These are phyloP conservation scores for Griposia aprilina DNA, from an alignment of 2,888 invertebrate genomes.

Conservation along the genomic window DNA sequence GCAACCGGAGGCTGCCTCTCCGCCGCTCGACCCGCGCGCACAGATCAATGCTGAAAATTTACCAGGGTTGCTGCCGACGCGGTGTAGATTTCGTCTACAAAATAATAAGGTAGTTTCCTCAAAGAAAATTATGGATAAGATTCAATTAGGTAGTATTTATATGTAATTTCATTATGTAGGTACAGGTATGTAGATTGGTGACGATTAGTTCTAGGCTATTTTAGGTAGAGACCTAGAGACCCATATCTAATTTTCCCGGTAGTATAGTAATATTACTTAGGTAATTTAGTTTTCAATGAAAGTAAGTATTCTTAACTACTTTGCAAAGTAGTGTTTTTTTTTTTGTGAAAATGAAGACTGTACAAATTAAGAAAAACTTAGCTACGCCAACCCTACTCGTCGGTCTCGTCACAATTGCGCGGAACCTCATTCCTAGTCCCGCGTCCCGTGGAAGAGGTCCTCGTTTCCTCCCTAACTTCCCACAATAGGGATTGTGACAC, in stretches of 20 bases:
- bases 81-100: background rate
- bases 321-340: background rate
- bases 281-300: background rate
- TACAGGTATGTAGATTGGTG: background rate
- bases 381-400: conserved; percentile 79
- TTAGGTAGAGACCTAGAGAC: background rate
- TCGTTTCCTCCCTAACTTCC: conserved; percentile 64
- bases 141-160: background rate
- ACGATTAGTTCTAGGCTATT: background rate
- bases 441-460: conserved; percentile 77
- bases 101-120: background rate
- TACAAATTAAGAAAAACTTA: conserved; percentile 52
- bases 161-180: background rate
- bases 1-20: conserved; percentile 85
- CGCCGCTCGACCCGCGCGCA: conserved; percentile 80
- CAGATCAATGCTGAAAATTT: conserved; percentile 86
- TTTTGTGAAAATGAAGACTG: background rate
- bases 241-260: background rate
- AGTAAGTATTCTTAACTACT: background rate
- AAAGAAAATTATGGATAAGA: background rate
- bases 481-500: conserved; percentile 62
- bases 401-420: conserved; percentile 81
- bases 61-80: conserved; percentile 77
- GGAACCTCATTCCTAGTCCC: conserved; percentile 83
- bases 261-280: background rate